Evolutionary conservation across 2,888 invertebrate genomes (phyloP).

Genomic region (Leucozona laternaria): DNA sequence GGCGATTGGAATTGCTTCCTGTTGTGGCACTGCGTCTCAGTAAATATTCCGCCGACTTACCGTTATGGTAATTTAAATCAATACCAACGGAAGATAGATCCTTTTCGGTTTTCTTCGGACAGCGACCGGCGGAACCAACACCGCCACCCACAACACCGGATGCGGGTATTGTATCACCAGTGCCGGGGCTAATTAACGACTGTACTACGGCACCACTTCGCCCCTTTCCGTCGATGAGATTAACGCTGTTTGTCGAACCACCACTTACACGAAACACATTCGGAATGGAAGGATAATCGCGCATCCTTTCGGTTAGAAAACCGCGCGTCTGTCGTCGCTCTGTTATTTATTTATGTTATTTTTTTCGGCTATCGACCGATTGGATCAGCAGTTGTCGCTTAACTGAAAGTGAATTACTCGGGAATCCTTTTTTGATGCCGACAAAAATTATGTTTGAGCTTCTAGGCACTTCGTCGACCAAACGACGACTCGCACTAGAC

Average conservation of each 20-base stretch:
- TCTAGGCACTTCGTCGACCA: slow-evolving; percentile 19
- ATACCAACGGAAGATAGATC: slow-evolving; percentile 76
- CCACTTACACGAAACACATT: slow-evolving; percentile 81
- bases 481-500: neutral
- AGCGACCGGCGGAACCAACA: slow-evolving; percentile 1
- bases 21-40: slow-evolving; percentile 58
- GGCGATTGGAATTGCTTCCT: slow-evolving; percentile 65
- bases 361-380: slow-evolving; percentile 58
- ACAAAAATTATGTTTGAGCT: slow-evolving; percentile 27
- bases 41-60: slow-evolving; percentile 70
- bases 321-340: neutral
- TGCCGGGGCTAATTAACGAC: slow-evolving; percentile 32
- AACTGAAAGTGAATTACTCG: slow-evolving; percentile 69
- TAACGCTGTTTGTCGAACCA: slow-evolving; percentile 80
- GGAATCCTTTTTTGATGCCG: slow-evolving; percentile 53
- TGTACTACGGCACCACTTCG: slow-evolving; percentile 38
- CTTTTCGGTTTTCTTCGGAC: slow-evolving; percentile 70
- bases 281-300: slow-evolving; percentile 81
- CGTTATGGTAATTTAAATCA: slow-evolving; percentile 78
- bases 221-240: slow-evolving; percentile 76
- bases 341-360: neutral
- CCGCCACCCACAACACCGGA: slow-evolving; percentile 6
- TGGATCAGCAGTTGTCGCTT: slow-evolving; percentile 69
- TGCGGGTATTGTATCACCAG: slow-evolving; percentile 7
- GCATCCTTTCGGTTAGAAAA: slow-evolving; percentile 77